Evolutionary conservation across 2,113 vertebrate species (phyloP), one percentile per base, ranked within the genome.

Genomic region (Leptobrachium leishanense): DNA sequence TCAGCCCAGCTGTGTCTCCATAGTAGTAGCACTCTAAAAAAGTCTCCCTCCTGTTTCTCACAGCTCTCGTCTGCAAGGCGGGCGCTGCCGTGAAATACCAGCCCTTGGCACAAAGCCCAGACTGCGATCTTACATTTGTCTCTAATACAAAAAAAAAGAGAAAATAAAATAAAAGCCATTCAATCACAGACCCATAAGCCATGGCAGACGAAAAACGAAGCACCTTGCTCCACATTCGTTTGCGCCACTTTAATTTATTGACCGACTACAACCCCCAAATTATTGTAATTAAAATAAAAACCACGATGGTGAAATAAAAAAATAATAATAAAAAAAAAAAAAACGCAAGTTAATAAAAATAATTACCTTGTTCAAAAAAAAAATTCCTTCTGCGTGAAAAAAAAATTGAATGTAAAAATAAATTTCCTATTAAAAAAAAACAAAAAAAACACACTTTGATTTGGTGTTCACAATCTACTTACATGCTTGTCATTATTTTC

Each of bases 1-100:
- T 95, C 91, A 94, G 92, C 92, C 92, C 94, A 94, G 94, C 94
- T 94, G 93, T 91, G 92, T 96, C 95, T 95, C 96, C 94, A 96
- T 96, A 95, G 95, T 91, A 93, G 93, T 94, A 92, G 92, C 92
- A 95, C 94, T 93, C 94, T 94, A 93, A 91, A 88, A 90, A 78
- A 91, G 88, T 89, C 89, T 90, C 89, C 87, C 91, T 94, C 90
- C 92, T 91, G 91, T 90, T 95, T 94, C 94, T 94, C 94, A 94
- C 91, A 90, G 88, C 91, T 91, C 91, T 91, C 91, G 79, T 86
- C 92, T 93, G 93, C 87, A 92, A 94, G 91, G 92, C 91, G 86
- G 92, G 89, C 89, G 90, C 92, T 92, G 94, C 92, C 91, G 90
- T 94, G 93, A 95, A 94, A 95, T 94, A 94, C 93, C 94, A 92